Percentiles rank a stretch among this genome's conserved stretches.
These are phyloP conservation scores for Drosophila orosa DNA, from an alignment of 1,140 invertebrate genomes.

Conservation along the genomic window DNA sequence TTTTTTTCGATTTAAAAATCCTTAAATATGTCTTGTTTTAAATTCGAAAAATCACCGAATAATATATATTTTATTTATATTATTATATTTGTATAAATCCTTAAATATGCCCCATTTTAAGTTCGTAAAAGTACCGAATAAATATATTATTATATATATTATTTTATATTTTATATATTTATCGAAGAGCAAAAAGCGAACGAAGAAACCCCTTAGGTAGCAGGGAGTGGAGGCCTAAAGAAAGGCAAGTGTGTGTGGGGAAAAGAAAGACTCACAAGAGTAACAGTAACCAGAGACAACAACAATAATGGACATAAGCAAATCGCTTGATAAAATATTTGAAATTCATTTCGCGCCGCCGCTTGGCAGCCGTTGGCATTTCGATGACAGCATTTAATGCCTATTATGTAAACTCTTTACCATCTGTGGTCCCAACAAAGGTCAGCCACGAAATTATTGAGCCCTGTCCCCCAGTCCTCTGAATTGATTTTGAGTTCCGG, in stretches of 20 bases:
- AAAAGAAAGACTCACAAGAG: constrained; percentile 7
- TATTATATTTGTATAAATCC: no score
- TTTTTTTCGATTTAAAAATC: no score
- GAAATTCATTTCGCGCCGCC: constrained; percentile 72
- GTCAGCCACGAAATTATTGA: constrained; percentile 49
- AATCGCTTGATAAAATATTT: constrained; percentile 71
- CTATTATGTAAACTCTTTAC: constrained; percentile 70
- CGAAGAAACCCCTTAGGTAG: neutral
- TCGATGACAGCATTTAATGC: constrained; percentile 77
- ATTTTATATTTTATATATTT: no score
- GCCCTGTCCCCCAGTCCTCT: constrained; percentile 7
- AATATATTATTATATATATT: no score
- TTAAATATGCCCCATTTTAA: neutral
- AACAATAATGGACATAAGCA: constrained; percentile 41
- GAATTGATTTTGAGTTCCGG: constrained; percentile 56
- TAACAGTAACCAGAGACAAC: constrained; percentile 19
- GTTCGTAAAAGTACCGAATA: neutral
- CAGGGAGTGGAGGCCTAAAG: constrained; percentile 6
- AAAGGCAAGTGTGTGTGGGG: neutral
- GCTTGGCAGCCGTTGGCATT: constrained; percentile 62
- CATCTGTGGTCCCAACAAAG: constrained; percentile 34
- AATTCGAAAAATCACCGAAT: neutral
- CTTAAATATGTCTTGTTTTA: neutral
- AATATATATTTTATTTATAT: no score
- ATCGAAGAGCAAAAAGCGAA: constrained; percentile 13